Conservation (phyloP, 2,888 invertebrate genomes). For the Tiliacea aurago region DNA sequence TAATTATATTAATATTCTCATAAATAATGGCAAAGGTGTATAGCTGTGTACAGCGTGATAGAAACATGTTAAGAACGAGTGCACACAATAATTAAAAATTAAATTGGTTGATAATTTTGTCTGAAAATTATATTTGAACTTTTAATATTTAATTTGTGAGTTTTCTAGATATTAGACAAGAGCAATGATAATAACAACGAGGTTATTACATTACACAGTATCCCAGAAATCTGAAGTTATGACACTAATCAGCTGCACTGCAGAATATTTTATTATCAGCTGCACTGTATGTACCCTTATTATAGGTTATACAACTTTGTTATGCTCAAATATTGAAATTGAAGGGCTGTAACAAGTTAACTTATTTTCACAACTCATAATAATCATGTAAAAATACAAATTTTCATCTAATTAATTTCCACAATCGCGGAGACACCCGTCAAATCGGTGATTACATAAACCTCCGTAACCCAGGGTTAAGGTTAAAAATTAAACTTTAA, state of each 20-base stretch:
- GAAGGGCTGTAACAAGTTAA: neutral
- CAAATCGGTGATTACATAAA: slow-evolving; percentile 90
- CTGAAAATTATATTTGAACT: neutral
- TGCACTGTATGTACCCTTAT: slow-evolving; percentile 18
- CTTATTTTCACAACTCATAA: neutral
- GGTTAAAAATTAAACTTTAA: slow-evolving; percentile 64
- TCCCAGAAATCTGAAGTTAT: neutral
- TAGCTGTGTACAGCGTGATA: neutral
- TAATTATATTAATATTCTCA: neutral
- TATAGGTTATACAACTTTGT: slow-evolving; percentile 48
- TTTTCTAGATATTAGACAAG: neutral
- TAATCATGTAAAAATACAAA: slow-evolving; percentile 11
- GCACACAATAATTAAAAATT: neutral
- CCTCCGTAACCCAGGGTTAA: slow-evolving; percentile 79
- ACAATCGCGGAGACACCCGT: slow-evolving; percentile 71
- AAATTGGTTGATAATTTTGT: neutral
- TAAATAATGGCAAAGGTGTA: neutral
- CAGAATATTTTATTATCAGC: slow-evolving; percentile 28
- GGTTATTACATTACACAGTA: neutral
- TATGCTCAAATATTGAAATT: neutral
- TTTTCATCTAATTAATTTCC: slow-evolving; percentile 50
- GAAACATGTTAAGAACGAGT: neutral
- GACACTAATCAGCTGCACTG: slow-evolving; percentile 29
- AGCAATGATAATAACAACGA: neutral
- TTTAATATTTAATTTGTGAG: neutral